Evolutionary conservation across 1,140 invertebrate species (phyloP), one percentile per base, ranked within the genome.

Genomic region (Bombyx mandarina): DNA sequence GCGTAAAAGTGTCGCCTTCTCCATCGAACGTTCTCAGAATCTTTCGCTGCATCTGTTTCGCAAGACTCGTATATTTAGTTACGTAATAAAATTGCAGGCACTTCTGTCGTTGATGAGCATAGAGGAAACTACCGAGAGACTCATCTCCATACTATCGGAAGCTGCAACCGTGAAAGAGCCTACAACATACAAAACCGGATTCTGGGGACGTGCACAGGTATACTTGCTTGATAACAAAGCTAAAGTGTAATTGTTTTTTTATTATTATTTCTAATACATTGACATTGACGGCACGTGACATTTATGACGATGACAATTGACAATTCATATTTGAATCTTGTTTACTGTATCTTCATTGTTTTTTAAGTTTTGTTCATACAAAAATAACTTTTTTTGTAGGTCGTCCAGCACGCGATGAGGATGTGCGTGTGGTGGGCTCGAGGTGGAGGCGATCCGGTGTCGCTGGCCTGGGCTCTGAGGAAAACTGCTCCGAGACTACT

Each of bases 81-180:
- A 35, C 4, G 2, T 35, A 35, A 53, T 18, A 43, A 54, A 51
- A 59, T 45, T 57, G 81, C 76, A 89, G 88, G 91, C 93, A 7
- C 93, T 97, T 88, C 75, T 97, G 9, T 90, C 93, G 2, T 89
- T 97, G 85, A 95, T 98, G 92, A 93, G 94, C 60, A 92, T 95
- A 0, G 93, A 96, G 51, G 89, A 91, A 8, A 95, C 97, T 0
- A 92, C 97, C 71, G 91, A 94, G 42, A 90, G 95, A 51, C 84
- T 98, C 35, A 96, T 95, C 57, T 94, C 93, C 64, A 97, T 98
- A 73, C 82, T 98, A 1, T 93, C 94, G 73, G 95, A 97, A 85
- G 95, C 95, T 26, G 94, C 94, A 0, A 87, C 93, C 48, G 91
- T 93, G 0, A 89, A 93, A 55, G 93, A 96, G 80, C 93, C 93